phyloP scores from a whole-genome alignment of 2,888 invertebrate genomes.

The Glyphotaelius pellucidus region DNA sequence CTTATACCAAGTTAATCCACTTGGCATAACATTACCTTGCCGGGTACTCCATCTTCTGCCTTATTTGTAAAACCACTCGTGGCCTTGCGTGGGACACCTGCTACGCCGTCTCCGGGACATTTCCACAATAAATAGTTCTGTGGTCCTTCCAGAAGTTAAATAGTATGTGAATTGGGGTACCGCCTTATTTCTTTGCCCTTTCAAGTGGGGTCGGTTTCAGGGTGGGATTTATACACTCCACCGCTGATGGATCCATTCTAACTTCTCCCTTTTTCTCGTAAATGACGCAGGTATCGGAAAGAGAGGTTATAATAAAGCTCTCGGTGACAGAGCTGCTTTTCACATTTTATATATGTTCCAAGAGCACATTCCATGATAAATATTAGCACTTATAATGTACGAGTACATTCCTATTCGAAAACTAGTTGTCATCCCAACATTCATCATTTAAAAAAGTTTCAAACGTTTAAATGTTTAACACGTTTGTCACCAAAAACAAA shows the following conservation, averaged over 20 bases:
- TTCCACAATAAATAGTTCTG: conserved; percentile 43
- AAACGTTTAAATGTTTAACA: no score
- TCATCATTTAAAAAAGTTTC: no score
- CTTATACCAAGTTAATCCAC: not conserved
- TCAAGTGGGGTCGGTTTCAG: conserved; percentile 22
- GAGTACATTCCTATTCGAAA: no score
- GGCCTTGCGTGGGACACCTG: conserved; percentile 31
- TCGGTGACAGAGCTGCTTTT: not conserved
- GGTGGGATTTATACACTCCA: not conserved
- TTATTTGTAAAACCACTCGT: conserved; percentile 22
- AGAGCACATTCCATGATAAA: not conserved
- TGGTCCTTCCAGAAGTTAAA: conserved; percentile 42
- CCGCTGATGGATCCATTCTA: not conserved
- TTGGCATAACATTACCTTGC: not conserved
- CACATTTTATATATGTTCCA: not conserved
- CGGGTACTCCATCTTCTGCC: not conserved
- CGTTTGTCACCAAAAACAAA: no score
- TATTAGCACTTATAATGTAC: not conserved
- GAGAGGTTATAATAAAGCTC: not conserved
- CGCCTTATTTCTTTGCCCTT: conserved; percentile 11
- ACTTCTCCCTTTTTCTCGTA: not conserved
- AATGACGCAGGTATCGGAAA: not conserved
- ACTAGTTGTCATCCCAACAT: no score
- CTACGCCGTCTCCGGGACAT: conserved; percentile 12
- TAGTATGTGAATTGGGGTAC: not conserved